phyloP scores from a whole-genome alignment of 2,797 vertebrate species.

The Acanthurus lineatus region DNA sequence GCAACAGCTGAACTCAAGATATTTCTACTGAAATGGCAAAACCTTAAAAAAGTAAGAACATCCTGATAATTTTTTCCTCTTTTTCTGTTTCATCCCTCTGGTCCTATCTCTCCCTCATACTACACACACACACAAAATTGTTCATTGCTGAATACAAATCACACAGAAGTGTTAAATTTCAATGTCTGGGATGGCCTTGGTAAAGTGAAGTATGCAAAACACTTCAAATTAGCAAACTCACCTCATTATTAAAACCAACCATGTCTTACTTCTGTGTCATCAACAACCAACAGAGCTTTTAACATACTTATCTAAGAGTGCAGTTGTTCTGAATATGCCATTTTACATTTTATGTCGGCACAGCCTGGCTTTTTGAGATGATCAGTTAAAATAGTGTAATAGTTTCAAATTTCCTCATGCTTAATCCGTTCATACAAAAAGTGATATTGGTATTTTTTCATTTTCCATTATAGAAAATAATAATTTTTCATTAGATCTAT shows the following conservation, averaged over 20 bases:
- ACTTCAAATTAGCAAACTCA: not conserved
- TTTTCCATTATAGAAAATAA: too few species aligned
- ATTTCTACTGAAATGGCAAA: not conserved
- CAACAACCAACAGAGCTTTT: too few species aligned
- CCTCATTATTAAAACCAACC: not conserved
- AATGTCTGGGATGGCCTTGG: not conserved
- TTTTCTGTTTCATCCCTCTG: not conserved
- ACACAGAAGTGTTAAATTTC: not conserved
- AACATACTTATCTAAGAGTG: too few species aligned
- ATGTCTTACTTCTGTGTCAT: not conserved
- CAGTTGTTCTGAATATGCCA: too few species aligned
- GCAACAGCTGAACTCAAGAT: not conserved
- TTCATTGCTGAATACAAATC: not conserved
- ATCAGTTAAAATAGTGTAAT: not conserved
- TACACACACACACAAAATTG: not conserved
- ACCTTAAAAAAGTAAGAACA: slow-evolving; percentile 11
- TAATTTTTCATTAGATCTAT: too few species aligned
- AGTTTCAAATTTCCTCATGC: not conserved
- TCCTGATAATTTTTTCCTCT: slow-evolving; percentile 7
- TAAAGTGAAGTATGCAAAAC: not conserved
- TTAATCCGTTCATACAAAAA: not conserved
- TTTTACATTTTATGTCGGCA: too few species aligned
- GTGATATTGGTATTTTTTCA: too few species aligned
- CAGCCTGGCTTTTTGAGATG: too few species aligned
- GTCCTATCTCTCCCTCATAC: not conserved